Percentiles rank a stretch among this genome's conserved stretches.
These are phyloP conservation scores for Brachystomella parvula DNA, from an alignment of 1,140 invertebrate species.

Conservation along the genomic window DNA sequence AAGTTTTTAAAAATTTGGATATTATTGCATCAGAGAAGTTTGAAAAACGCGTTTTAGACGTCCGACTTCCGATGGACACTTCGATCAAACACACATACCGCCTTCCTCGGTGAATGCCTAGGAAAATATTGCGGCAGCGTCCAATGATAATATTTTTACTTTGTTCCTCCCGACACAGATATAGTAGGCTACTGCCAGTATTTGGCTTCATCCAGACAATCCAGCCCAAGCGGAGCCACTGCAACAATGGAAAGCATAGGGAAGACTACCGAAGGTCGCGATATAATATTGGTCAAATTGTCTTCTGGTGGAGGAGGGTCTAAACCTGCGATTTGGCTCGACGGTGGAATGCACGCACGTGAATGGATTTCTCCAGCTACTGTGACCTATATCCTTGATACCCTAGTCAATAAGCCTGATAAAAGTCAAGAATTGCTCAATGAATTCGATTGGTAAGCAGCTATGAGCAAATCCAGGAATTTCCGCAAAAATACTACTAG, in stretches of 20 bases:
- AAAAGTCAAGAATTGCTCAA: slow-evolving; percentile 51
- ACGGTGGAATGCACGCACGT: slow-evolving; percentile 72
- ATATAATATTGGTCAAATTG: slow-evolving; percentile 29
- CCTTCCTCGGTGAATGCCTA: no score
- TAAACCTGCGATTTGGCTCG: slow-evolving; percentile 30
- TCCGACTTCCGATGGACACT: no score
- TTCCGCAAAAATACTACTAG: slow-evolving; percentile 3
- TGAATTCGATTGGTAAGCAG: slow-evolving; percentile 65
- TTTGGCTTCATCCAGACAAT: neutral
- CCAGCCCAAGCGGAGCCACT: neutral
- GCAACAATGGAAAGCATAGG: slow-evolving; percentile 22
- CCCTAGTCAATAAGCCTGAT: slow-evolving; percentile 64
- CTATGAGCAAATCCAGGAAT: slow-evolving; percentile 44
- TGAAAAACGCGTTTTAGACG: no score
- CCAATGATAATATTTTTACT: neutral
- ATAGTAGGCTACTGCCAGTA: slow-evolving; percentile 16
- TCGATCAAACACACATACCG: no score
- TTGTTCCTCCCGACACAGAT: no score
- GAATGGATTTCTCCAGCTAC: slow-evolving; percentile 88
- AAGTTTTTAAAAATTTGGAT: neutral
- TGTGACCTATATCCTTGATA: slow-evolving; percentile 70
- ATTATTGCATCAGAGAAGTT: no score
- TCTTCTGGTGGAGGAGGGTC: neutral
- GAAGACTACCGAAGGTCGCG: slow-evolving; percentile 20
- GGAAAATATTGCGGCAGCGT: neutral